Conservation (phyloP, 2,113 vertebrate species). For the Hippolais icterina region DNA sequence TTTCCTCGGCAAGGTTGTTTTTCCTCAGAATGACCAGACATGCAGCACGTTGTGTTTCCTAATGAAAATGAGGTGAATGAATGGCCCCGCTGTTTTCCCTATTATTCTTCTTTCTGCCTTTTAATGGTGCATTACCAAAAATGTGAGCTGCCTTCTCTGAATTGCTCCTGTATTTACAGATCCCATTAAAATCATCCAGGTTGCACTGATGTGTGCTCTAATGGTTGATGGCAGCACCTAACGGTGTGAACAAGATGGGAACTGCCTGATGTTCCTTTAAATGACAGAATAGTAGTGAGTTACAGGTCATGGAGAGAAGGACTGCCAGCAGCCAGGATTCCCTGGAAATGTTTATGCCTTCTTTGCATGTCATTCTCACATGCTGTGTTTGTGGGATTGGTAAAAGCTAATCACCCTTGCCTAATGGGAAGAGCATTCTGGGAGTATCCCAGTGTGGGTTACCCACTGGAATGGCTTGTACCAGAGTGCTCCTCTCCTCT, state of each 20-base stretch:
- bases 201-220: constrained; percentile 53
- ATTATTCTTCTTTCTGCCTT: constrained; percentile 7
- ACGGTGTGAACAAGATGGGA: constrained; percentile 35
- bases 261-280: constrained; percentile 28
- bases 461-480: neutral
- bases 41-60: neutral
- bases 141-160: neutral
- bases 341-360: neutral
- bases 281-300: neutral
- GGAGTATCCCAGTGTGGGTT: neutral
- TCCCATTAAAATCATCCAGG: constrained; percentile 55
- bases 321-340: neutral
- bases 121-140: constrained; percentile 2
- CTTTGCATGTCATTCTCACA: neutral
- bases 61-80: constrained; percentile 20
- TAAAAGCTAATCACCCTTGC: neutral
- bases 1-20: neutral
- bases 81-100: neutral
- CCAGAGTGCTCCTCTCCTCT: too few relatives aligned
- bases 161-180: constrained; percentile 48
- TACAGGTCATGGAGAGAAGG: neutral
- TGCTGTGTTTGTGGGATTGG: neutral
- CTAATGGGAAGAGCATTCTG: neutral
- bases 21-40: neutral
- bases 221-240: neutral